A percentile compares a stretch with the other conserved stretches of the same genome.
These are phyloP conservation scores for Aythya baeri DNA, from an alignment of 2,113 vertebrate genomes.

Conservation along the genomic window DNA sequence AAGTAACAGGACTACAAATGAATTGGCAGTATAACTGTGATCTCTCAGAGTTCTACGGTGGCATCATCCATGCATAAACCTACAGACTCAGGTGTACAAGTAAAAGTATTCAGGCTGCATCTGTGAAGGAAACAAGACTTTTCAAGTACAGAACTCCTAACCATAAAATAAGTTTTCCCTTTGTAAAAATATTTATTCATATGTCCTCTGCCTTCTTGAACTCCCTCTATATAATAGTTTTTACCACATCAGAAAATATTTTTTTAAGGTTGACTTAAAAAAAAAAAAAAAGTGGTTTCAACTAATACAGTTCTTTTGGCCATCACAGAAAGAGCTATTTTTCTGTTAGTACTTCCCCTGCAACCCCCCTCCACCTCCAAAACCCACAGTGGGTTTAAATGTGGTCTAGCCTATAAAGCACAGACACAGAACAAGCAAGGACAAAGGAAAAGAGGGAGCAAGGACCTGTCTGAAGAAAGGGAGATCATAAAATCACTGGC, in stretches of 20 bases:
- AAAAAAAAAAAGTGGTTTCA: not conserved
- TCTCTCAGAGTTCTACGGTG: not conserved
- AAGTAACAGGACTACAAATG: not conserved
- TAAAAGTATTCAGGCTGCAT: not conserved
- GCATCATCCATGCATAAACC: not conserved
- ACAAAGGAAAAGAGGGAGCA: not conserved
- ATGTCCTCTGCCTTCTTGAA: not conserved
- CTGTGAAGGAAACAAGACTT: not conserved
- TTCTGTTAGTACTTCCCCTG: not conserved
- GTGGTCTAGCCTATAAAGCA: not conserved
- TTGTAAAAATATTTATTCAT: not conserved
- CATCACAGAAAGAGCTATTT: not conserved
- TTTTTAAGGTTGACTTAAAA: not conserved
- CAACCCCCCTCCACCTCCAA: not conserved
- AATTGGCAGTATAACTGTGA: not conserved
- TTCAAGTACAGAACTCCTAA: not conserved
- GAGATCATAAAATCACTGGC: not conserved
- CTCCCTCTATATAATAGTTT: not conserved
- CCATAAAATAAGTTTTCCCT: not conserved
- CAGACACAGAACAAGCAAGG: not conserved
- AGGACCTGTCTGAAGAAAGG: not conserved
- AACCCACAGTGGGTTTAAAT: not conserved
- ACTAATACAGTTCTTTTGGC: not conserved
- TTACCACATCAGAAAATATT: not conserved
- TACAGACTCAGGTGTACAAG: not conserved